A percentile compares a stretch with the other conserved stretches of the same genome.
Conservation (phyloP, 2,888 invertebrate genomes). For the Caradrina kadenii region DNA sequence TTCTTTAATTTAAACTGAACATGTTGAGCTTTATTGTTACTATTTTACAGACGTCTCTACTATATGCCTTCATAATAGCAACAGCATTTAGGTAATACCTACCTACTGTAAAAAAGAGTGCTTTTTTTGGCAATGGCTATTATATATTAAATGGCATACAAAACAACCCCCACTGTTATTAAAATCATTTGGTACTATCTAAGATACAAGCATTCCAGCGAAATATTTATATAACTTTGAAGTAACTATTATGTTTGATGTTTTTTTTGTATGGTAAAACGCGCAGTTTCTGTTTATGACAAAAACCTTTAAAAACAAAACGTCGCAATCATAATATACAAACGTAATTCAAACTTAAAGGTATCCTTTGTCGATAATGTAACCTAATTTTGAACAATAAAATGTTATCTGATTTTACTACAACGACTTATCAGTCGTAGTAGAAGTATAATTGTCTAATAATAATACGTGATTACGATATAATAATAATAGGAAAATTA, state of each 20-base stretch:
- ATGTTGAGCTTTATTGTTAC: not conserved
- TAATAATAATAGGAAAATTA: constrained; percentile 44
- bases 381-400: constrained; percentile 61
- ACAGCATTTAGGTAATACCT: not conserved
- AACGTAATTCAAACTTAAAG: constrained; percentile 7
- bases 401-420: constrained; percentile 62
- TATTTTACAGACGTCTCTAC: constrained; percentile 2
- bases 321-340: not conserved
- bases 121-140: too few species aligned
- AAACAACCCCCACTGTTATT: too few species aligned
- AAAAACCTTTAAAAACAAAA: not conserved
- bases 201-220: too few species aligned
- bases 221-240: too few species aligned
- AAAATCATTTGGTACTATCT: too few species aligned
- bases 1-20: constrained; percentile 1
- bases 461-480: constrained; percentile 39
- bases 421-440: constrained; percentile 47
- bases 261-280: too few species aligned
- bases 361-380: constrained; percentile 46
- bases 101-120: too few species aligned
- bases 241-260: too few species aligned
- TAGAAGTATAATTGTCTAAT: constrained; percentile 44
- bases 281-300: not conserved
- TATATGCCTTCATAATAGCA: not conserved
- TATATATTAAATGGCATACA: too few species aligned